Evolutionary conservation across 2,888 invertebrate genomes (phyloP), one percentile per base, ranked within the genome.

Genomic region (Drosophila ezoana): DNA sequence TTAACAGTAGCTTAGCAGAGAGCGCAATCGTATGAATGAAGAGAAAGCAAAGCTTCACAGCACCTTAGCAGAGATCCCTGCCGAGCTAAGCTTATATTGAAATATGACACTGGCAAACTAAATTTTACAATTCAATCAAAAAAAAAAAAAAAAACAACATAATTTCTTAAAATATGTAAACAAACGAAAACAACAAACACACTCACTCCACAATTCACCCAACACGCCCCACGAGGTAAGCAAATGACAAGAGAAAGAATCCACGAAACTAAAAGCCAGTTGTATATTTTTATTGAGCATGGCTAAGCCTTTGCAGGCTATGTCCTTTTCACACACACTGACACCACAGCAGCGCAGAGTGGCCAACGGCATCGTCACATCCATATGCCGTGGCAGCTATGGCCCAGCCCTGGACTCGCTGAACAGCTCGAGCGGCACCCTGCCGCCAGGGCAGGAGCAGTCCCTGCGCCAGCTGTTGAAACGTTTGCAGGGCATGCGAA

Each of bases 361-460:
- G 59, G 59, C 72, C 18, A 43, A 75, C 20, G 14, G 14, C 4
- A 18, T 81, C 5, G 44, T 74, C 4, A 33, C 49, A 23, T 11
- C 16, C 40, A 56, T 73, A 14, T 62, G 67, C 16, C 73, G 70
- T 2, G 82, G 73, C 33, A 62, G 51, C 52, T 79, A 79, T 18
- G 28, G 10, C 2, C 33, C 47, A 37, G 82, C 80, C 0, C 16
- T 58, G 14, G 16, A 9, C 4, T 35, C 32, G 9, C 52, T 82
- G 11, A 18, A 58, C 3, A 13, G 33, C 3, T 43, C 40, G 8
- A n/a, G 35, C 4, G 37, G 52, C 0, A 5, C 32, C 0, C 16
- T 82, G 54, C 72, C 76, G 4, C 4, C 33, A 1, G 3, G 8
- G 1, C 56, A 79, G 33, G 68, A 79, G 54, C 16, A 16, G 1